These are phyloP conservation scores for Agrotis segetum DNA, from an alignment of 2,888 invertebrate species.

Conservation along the genomic window DNA sequence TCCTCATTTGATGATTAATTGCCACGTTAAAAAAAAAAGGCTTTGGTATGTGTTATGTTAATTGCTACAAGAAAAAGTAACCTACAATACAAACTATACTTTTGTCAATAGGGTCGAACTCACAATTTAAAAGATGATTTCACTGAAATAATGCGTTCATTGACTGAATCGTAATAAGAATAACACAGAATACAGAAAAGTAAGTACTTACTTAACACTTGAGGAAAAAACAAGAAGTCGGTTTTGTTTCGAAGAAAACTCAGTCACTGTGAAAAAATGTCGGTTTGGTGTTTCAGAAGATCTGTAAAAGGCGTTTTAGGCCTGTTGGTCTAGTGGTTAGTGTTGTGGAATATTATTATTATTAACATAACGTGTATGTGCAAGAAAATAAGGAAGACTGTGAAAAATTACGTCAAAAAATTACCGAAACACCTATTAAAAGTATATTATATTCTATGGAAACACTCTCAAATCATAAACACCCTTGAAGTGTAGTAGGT, in stretches of 20 bases:
- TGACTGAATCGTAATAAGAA: not conserved
- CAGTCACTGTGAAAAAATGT: constrained; percentile 8
- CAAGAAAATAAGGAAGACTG: not conserved
- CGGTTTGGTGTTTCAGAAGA: constrained; percentile 14
- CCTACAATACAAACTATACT: not conserved
- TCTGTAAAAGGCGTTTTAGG: too few species aligned
- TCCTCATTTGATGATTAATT: too few species aligned
- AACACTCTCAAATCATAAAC: too few species aligned
- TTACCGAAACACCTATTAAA: too few species aligned
- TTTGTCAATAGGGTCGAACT: not conserved
- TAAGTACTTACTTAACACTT: not conserved
- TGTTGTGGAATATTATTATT: too few species aligned
- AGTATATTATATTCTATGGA: too few species aligned
- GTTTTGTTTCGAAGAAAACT: constrained; percentile 3
- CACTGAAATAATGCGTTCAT: not conserved
- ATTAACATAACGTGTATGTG: not conserved
- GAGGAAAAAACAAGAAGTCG: not conserved
- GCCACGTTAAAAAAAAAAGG: too few species aligned
- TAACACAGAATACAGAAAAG: too few species aligned
- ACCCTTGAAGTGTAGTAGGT: too few species aligned
- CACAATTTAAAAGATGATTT: not conserved
- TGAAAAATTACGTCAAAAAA: too few species aligned
- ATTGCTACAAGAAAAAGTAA: not conserved
- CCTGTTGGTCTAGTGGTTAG: too few species aligned
- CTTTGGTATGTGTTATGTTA: too few species aligned